Base-by-base conservation (phyloP, 1,140 invertebrate species). In the Maconellicoccus hirsutus region DNA sequence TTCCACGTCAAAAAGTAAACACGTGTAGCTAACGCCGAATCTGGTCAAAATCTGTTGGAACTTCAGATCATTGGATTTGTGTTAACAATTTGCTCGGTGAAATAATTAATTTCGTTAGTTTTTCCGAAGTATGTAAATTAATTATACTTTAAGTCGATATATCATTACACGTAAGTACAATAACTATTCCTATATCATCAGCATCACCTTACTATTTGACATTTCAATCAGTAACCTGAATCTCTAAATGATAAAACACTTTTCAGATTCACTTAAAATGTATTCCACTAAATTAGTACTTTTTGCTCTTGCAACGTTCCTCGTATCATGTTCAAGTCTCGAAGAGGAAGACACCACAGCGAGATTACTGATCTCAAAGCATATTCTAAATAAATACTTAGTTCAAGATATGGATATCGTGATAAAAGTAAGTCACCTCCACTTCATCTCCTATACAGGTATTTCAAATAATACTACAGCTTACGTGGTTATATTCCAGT, bases 341-440 rank as follows among this genome's bases (percentile, higher is more conserved):
- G 61, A 66, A 66, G 61, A 66, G 21, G 61, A 66, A 23, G 61
- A 23, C 3, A 16, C 61, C 19, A 19, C 22, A 1, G 90, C 91
- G 19, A 84, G 86, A 74, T 79, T 94, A 59, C 80, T 94, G 69
- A 86, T 93, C 16, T 90, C 89, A 2, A 94, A 94, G 81, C 89
- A 92, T 81, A 88, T 98, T 76, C 83, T 98, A n/a, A 98, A 98
- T 77, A 95, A 92, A 82, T 98, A 98, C 79, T 82, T 98, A 70
- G 96, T 99, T n/a, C 96, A 99, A 84, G 90, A 91, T 78, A 94
- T 94, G 87, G 96, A 99, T 79, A 88, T 98, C 75, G 85, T 98
- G 75, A 89, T 98, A 52, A 93, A 96, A 81, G 91, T 84, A 79
- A 76, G 33, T 4, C n/a, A 42, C 19, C 8, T 22, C 52, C 7